Percentiles rank a stretch among this genome's conserved stretches.
phyloP scores from a whole-genome alignment of 1,140 invertebrate genomes.

The Phymastichus coffea region DNA sequence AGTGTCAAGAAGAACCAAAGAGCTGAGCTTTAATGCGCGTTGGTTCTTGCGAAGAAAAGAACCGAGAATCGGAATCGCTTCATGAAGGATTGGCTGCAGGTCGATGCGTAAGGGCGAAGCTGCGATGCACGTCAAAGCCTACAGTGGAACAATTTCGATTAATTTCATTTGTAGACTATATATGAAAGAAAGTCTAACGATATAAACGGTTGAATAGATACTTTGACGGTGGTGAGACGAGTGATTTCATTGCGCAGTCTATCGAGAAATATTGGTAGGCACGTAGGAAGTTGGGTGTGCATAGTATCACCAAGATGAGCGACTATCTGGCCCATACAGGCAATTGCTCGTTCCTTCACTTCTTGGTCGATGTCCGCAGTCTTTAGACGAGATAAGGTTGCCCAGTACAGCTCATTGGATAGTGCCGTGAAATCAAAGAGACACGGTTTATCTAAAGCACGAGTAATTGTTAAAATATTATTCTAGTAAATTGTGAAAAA shows the following conservation, averaged over 20 bases:
- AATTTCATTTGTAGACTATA: background rate
- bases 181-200: no score
- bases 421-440: conserved; percentile 78
- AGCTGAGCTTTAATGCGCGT: conserved; percentile 88
- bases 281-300: conserved; percentile 74
- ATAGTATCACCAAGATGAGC: conserved; percentile 84
- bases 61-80: conserved; percentile 85
- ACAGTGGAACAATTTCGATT: background rate
- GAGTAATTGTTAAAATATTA: conserved; percentile 25
- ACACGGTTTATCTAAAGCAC: conserved; percentile 57
- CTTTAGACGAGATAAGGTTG: conserved; percentile 80
- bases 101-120: conserved; percentile 86
- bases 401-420: conserved; percentile 80
- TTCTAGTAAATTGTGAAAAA: conserved; percentile 18
- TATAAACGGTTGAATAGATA: no score
- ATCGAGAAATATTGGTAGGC: conserved; percentile 92
- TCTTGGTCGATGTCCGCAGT: conserved; percentile 98
- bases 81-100: conserved; percentile 68
- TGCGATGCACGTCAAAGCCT: conserved; percentile 89
- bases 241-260: conserved; percentile 96
- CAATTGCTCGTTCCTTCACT: conserved; percentile 96
- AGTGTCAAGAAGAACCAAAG: conserved; percentile 87
- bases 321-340: conserved; percentile 95
- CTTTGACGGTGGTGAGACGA: conserved; percentile 89
- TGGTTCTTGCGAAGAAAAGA: conserved; percentile 97